A percentile compares a stretch with the other conserved stretches of the same genome.
phyloP scores from a whole-genome alignment of 2,888 invertebrate genomes.

The Deilephila elpenor region DNA sequence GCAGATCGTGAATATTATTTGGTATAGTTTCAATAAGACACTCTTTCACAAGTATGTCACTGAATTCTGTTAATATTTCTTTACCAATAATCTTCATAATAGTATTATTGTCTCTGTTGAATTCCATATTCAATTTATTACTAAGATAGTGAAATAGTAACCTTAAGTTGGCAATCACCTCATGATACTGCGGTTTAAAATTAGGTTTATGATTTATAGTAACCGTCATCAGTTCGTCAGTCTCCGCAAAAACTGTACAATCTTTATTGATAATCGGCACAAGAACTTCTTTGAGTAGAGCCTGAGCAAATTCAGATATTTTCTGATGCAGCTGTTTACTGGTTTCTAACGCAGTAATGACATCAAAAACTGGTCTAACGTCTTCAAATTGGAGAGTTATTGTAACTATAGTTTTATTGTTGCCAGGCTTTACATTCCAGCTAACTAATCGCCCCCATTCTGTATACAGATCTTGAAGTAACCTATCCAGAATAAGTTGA shows the following conservation, averaged over 20 bases:
- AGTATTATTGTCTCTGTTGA: slow-evolving; percentile 67
- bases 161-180: slow-evolving; percentile 84
- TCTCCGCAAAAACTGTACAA: slow-evolving; percentile 69
- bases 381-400: slow-evolving; percentile 69
- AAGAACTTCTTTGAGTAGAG: slow-evolving; percentile 84
- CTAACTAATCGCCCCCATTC: slow-evolving; percentile 81
- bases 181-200: slow-evolving; percentile 75
- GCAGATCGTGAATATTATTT: slow-evolving; percentile 88
- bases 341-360: slow-evolving; percentile 71
- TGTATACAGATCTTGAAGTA: slow-evolving; percentile 73
- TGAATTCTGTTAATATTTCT: slow-evolving; percentile 84
- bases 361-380: slow-evolving; percentile 55
- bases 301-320: slow-evolving; percentile 84
- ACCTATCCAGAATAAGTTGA: slow-evolving; percentile 69
- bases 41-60: slow-evolving; percentile 87
- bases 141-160: slow-evolving; percentile 84
- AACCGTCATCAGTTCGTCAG: slow-evolving; percentile 62
- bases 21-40: slow-evolving; percentile 92
- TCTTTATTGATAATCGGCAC: slow-evolving; percentile 83
- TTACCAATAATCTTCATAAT: slow-evolving; percentile 84
- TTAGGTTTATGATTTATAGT: slow-evolving; percentile 70
- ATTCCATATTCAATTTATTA: slow-evolving; percentile 80
- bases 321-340: slow-evolving; percentile 72
- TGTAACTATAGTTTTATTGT: slow-evolving; percentile 61
- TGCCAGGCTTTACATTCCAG: slow-evolving; percentile 60